These are phyloP conservation scores for Drosophila longiperda DNA, from an alignment of 2,888 invertebrate genomes.

Conservation along the genomic window DNA sequence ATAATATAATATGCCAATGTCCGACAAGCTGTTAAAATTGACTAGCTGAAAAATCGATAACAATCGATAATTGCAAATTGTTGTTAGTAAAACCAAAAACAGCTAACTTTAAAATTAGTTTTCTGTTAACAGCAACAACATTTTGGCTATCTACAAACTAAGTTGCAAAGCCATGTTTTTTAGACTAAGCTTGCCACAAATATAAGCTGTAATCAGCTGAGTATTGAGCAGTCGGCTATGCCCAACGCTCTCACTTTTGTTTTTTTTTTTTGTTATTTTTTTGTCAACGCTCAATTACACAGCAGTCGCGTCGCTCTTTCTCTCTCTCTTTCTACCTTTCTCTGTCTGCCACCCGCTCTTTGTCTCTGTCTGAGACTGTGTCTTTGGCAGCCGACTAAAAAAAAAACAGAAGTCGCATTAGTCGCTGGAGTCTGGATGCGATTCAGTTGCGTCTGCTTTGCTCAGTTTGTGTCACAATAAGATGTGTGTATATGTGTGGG, in stretches of 20 bases:
- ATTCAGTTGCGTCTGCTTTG: slow-evolving; percentile 6
- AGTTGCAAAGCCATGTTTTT: not conserved
- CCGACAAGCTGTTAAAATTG: not conserved
- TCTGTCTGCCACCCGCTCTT: not conserved
- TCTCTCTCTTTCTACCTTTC: not conserved
- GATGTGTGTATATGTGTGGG: slow-evolving; percentile 3
- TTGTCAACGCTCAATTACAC: slow-evolving; percentile 52
- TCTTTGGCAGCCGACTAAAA: slow-evolving; percentile 12
- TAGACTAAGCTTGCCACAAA: not conserved
- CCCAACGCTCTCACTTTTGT: not conserved
- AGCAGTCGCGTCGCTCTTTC: slow-evolving; percentile 18
- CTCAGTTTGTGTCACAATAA: slow-evolving; percentile 9
- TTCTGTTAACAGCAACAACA: not conserved
- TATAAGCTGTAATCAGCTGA: too few species aligned
- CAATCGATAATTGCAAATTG: not conserved
- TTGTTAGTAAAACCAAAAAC: not conserved
- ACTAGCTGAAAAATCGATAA: not conserved
- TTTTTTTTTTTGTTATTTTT: not conserved
- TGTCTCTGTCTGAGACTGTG: slow-evolving; percentile 10
- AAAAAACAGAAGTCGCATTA: slow-evolving; percentile 37
- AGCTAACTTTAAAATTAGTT: not conserved
- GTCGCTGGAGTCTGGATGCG: slow-evolving; percentile 20
- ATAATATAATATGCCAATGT: not conserved
- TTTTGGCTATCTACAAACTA: not conserved
- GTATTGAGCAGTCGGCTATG: not conserved